phyloP scores from a whole-genome alignment of 1,140 invertebrate genomes.

The Apis cerana region DNA sequence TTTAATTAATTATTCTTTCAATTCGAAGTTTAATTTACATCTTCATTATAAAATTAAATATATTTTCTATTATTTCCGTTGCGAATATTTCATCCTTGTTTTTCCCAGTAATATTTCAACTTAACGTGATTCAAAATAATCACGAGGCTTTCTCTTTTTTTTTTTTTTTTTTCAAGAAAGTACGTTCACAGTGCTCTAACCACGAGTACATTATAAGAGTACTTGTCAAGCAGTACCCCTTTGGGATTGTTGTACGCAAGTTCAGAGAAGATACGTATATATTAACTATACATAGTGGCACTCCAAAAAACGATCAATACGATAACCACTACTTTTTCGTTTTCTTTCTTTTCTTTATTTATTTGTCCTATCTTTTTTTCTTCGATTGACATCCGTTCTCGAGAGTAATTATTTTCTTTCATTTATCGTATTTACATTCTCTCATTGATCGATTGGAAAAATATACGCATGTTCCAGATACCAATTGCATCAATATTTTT shows the following conservation, averaged over 20 bases:
- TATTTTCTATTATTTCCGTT: not conserved
- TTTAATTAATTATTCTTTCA: not conserved
- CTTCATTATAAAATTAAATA: too few relatives aligned
- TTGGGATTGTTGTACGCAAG: not conserved
- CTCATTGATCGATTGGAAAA: too few relatives aligned
- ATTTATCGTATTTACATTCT: too few relatives aligned
- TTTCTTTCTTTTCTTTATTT: not conserved
- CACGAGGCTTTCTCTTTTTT: not conserved
- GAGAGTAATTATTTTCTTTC: too few relatives aligned
- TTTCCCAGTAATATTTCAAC: not conserved
- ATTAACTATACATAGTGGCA: not conserved
- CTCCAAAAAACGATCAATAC: not conserved
- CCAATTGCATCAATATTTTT: too few relatives aligned
- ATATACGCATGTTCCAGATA: too few relatives aligned
- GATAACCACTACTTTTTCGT: not conserved
- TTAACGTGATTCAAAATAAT: constrained; percentile 5
- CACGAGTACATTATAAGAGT: not conserved
- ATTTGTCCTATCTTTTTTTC: too few relatives aligned
- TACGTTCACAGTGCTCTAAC: not conserved
- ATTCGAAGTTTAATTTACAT: too few relatives aligned
- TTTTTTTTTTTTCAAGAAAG: not conserved
- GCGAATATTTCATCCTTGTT: not conserved
- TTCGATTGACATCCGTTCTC: not conserved
- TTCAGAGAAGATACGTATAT: not conserved
- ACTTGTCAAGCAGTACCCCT: not conserved